Conservation (phyloP, 2,797 vertebrate genomes). For the Trachurus trachurus region DNA sequence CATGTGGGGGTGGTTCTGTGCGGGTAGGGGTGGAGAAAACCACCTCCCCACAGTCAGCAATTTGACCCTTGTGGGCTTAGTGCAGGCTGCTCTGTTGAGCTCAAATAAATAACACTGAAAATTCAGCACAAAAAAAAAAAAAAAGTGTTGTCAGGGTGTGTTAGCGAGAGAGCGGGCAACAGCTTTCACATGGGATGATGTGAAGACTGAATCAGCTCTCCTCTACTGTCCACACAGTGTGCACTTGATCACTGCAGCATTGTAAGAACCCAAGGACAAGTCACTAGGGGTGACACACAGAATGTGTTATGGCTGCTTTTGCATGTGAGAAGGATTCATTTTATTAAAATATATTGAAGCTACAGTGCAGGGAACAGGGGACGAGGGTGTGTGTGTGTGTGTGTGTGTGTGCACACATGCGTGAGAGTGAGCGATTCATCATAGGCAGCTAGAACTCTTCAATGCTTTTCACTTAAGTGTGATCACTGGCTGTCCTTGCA, state of each 20-base stretch:
- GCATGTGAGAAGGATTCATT: conserved; percentile 41
- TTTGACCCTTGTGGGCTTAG: conserved; percentile 60
- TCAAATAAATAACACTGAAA: conserved; percentile 60
- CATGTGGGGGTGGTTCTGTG: conserved; percentile 33
- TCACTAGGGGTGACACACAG: conserved; percentile 53
- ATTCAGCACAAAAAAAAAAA: conserved; percentile 74
- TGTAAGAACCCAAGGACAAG: conserved; percentile 62
- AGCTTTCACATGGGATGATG: conserved; percentile 76
- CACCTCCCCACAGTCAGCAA: conserved; percentile 59
- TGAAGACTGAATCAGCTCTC: conserved; percentile 80
- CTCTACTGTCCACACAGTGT: conserved; percentile 63
- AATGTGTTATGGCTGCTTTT: conserved; percentile 53
- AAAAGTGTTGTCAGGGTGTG: conserved; percentile 62
- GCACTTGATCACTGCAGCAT: conserved; percentile 57
- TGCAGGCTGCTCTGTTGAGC: conserved; percentile 40
- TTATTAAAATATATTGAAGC: conserved; percentile 37
- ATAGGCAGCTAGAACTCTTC: conserved; percentile 23
- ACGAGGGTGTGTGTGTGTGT: neutral
- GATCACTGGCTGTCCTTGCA: conserved; percentile 39
- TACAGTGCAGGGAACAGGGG: conserved; percentile 30
- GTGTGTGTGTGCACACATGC: too few relatives aligned
- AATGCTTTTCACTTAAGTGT: conserved; percentile 38
- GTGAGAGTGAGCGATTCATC: conserved; percentile 30
- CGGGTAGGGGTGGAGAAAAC: conserved; percentile 29
- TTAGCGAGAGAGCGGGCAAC: conserved; percentile 66